Evolutionary conservation across 2,113 vertebrate species (phyloP).

Genomic region (Nerophis ophidion): DNA sequence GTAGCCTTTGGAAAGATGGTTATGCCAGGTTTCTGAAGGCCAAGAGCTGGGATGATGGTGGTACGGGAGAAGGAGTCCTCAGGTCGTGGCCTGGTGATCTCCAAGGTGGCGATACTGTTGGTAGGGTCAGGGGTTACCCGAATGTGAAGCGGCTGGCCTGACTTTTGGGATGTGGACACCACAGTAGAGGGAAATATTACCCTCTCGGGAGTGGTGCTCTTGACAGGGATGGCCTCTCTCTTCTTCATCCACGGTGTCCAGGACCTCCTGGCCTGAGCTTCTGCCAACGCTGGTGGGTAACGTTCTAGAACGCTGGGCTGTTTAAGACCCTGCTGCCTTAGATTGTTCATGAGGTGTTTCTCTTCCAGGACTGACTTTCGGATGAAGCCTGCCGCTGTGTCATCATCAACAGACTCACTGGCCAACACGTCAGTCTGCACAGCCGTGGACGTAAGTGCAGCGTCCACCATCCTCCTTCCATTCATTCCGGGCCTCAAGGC

Average conservation of each 20-base stretch:
- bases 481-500: slow-evolving; percentile 83
- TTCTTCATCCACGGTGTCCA: slow-evolving; percentile 91
- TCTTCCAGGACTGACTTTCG: slow-evolving; percentile 91
- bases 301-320: slow-evolving; percentile 82
- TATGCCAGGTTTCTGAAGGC: slow-evolving; percentile 87
- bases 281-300: slow-evolving; percentile 82
- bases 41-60: slow-evolving; percentile 90
- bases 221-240: slow-evolving; percentile 68
- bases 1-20: slow-evolving; percentile 88
- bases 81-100: slow-evolving; percentile 87
- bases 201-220: slow-evolving; percentile 63
- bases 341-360: slow-evolving; percentile 92
- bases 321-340: slow-evolving; percentile 82
- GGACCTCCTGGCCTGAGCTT: slow-evolving; percentile 74
- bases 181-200: slow-evolving; percentile 53
- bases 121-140: slow-evolving; percentile 86
- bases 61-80: slow-evolving; percentile 94
- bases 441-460: slow-evolving; percentile 81
- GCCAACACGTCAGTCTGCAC: slow-evolving; percentile 82
- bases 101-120: slow-evolving; percentile 87
- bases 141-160: slow-evolving; percentile 88
- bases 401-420: slow-evolving; percentile 75
- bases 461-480: slow-evolving; percentile 82
- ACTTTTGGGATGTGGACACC: slow-evolving; percentile 77
- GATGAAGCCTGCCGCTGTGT: slow-evolving; percentile 89